Conservation (phyloP, 2,113 vertebrate genomes). For the Microcebus ravelobensis region DNA sequence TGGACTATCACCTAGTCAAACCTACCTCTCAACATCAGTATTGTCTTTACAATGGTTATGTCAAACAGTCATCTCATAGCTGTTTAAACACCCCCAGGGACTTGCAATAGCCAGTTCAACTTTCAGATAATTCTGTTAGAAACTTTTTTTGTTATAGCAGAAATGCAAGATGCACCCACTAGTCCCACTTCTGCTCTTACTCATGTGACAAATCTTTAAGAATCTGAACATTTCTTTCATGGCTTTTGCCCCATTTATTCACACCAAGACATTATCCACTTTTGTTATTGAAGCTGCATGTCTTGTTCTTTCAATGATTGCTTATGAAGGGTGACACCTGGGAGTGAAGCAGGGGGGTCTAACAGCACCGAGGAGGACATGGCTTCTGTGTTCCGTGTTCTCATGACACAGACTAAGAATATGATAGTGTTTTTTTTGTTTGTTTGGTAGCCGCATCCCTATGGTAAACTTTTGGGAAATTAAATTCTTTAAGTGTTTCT, state of each 20-base stretch:
- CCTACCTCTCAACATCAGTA: background rate
- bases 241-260: background rate
- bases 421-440: background rate
- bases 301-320: background rate
- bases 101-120: background rate
- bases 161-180: background rate
- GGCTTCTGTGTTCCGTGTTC: background rate
- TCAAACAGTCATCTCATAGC: background rate
- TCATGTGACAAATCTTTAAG: background rate
- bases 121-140: background rate
- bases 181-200: background rate
- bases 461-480: conserved; percentile 8
- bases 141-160: background rate
- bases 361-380: background rate
- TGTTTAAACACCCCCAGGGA: background rate
- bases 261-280: background rate
- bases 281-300: background rate
- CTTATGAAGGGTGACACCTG: background rate
- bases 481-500: background rate
- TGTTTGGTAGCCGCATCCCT: background rate
- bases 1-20: background rate
- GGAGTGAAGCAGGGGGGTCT: background rate
- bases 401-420: background rate
- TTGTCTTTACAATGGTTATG: background rate
- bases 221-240: background rate